phyloP scores from a whole-genome alignment of 2,113 vertebrate species.

The Eurystomus gularis region DNA sequence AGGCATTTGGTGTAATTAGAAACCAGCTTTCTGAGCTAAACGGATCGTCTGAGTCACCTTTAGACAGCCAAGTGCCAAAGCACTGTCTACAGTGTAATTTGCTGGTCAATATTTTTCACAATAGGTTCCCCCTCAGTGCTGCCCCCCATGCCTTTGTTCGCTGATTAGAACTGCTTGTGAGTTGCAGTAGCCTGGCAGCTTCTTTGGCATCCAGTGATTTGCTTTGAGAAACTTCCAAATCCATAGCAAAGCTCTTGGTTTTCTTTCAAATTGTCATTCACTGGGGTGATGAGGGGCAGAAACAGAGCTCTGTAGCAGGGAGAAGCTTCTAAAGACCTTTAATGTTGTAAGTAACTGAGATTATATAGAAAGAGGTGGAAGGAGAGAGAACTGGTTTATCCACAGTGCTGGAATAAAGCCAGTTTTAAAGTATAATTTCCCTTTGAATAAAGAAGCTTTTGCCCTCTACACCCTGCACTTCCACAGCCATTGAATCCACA shows the following conservation, averaged over 20 bases:
- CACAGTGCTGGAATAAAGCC: not conserved
- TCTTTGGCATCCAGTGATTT: conserved; percentile 29
- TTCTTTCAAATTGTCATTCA: conserved; percentile 42
- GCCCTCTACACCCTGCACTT: not conserved
- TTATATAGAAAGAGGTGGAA: not conserved
- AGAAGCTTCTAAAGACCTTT: conserved; percentile 42
- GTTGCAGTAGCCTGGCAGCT: conserved; percentile 18
- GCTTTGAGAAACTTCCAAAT: conserved; percentile 36
- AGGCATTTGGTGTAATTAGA: conserved; percentile 60
- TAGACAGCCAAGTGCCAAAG: conserved; percentile 17
- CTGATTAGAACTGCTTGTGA: not conserved
- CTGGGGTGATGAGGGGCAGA: conserved; percentile 4
- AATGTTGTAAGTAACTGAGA: conserved; percentile 49
- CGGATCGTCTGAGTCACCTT: conserved; percentile 26
- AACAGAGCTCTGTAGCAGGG: not conserved
- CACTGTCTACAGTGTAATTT: conserved; percentile 38
- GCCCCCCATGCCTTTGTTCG: not conserved
- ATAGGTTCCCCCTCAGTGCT: not conserved
- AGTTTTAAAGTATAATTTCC: conserved; percentile 19
- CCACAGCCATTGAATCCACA: not conserved
- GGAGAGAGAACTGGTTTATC: not conserved
- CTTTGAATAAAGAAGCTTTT: conserved; percentile 13
- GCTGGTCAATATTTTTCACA: conserved; percentile 58
- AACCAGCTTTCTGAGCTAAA: conserved; percentile 50
- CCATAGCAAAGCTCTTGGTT: conserved; percentile 10